phyloP scores from a whole-genome alignment of 2,888 invertebrate genomes.

The Antitype chi region DNA sequence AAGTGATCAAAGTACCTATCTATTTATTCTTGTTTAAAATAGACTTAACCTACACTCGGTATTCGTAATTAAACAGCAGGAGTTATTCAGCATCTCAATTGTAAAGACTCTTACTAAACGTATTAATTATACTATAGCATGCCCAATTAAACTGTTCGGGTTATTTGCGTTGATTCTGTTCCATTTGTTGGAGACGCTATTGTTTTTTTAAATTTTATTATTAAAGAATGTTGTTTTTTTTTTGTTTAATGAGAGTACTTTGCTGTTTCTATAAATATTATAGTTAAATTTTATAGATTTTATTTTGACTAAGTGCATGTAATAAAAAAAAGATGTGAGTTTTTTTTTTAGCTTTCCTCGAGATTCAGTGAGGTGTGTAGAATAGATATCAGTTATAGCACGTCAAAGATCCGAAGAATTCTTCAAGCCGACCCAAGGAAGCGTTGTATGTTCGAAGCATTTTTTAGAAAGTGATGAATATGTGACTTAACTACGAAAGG shows the following conservation, averaged over 20 bases:
- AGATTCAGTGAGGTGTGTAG: not conserved
- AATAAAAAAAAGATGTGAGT: not conserved
- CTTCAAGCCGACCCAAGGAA: not conserved
- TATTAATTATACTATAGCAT: not conserved
- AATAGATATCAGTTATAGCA: not conserved
- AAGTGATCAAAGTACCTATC: too few relatives aligned
- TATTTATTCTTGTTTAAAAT: too few relatives aligned
- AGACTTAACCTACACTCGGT: too few relatives aligned
- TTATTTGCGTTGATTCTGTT: not conserved
- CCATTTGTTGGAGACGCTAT: constrained; percentile 1
- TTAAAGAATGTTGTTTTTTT: not conserved
- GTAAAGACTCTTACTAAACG: not conserved
- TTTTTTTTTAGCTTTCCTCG: constrained; percentile 22
- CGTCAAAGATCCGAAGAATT: constrained; percentile 6
- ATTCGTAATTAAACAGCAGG: not conserved
- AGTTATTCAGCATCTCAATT: not conserved
- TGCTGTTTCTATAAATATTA: not conserved
- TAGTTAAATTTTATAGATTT: not conserved
- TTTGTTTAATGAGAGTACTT: not conserved
- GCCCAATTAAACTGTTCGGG: not conserved
- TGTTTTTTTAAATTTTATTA: not conserved
- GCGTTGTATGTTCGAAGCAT: constrained; percentile 1
- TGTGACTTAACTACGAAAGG: too few relatives aligned
- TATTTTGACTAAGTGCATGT: not conserved
- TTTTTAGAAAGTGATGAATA: constrained; percentile 2